Conservation (phyloP, 2,113 vertebrate species). For the Hyperopisus bebe region DNA sequence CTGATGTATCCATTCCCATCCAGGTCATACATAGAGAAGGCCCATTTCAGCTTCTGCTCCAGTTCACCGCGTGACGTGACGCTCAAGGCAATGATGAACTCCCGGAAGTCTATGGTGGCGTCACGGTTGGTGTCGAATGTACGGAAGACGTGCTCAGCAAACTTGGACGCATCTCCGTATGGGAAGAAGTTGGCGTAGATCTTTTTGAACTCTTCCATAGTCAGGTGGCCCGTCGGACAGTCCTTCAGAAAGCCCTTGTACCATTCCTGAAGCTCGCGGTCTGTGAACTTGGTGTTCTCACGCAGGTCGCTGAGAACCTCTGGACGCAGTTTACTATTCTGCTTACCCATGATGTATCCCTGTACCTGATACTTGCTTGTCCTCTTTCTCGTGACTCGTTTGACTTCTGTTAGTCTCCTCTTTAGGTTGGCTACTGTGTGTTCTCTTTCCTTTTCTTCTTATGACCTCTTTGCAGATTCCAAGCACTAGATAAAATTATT, state of each 20-base stretch:
- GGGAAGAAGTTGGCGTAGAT: conserved; percentile 72
- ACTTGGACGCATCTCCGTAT: conserved; percentile 67
- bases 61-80: conserved; percentile 64
- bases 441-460: neutral
- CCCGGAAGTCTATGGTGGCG: conserved; percentile 67
- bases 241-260: conserved; percentile 70
- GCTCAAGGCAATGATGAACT: conserved; percentile 68
- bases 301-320: conserved; percentile 66
- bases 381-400: neutral
- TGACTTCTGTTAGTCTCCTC: neutral
- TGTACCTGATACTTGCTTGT: neutral
- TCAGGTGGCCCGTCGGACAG: conserved; percentile 66
- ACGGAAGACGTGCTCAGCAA: conserved; percentile 65
- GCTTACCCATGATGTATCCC: conserved; percentile 59
- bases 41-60: conserved; percentile 70
- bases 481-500: neutral
- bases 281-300: conserved; percentile 66
- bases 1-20: conserved; percentile 69
- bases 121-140: conserved; percentile 67
- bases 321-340: conserved; percentile 68
- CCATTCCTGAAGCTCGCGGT: conserved; percentile 69
- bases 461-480: neutral
- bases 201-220: conserved; percentile 68
- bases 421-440: neutral
- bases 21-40: conserved; percentile 71